These are phyloP conservation scores for Luffia ferchaultella DNA, from an alignment of 2,888 invertebrate genomes.

Conservation along the genomic window DNA sequence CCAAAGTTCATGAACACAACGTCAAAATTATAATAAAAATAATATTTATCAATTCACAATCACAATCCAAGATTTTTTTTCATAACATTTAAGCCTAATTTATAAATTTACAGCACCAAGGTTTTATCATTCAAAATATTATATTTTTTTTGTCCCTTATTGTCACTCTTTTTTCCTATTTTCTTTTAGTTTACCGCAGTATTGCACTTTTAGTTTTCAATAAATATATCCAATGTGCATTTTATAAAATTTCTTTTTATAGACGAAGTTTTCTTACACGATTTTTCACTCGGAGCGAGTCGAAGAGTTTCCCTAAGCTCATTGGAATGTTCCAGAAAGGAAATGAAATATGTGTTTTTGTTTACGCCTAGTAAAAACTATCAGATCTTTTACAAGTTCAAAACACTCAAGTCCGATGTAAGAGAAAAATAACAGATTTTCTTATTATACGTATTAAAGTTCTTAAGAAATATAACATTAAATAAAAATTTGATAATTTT, in stretches of 20 bases:
- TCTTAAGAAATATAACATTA: too few species aligned
- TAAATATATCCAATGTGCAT: background rate
- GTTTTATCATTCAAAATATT: conserved; percentile 28
- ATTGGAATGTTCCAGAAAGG: background rate
- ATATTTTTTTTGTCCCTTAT: conserved; percentile 56
- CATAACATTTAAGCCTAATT: conserved; percentile 63
- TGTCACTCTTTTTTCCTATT: conserved; percentile 60
- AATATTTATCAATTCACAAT: background rate
- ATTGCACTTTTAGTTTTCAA: conserved; percentile 36
- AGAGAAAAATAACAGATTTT: too few species aligned
- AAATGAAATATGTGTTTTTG: background rate
- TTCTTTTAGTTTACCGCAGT: conserved; percentile 60
- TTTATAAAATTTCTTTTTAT: background rate
- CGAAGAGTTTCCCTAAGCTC: background rate
- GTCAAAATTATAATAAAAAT: too few species aligned
- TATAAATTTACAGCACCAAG: conserved; percentile 67
- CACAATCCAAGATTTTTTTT: conserved; percentile 41
- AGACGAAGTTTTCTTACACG: too few species aligned
- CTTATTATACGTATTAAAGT: too few species aligned
- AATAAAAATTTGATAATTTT: too few species aligned
- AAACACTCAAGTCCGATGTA: too few species aligned
- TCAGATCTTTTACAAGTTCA: background rate
- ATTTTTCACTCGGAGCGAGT: too few species aligned
- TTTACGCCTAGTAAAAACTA: background rate
- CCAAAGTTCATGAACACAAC: conserved; percentile 60